Conservation (phyloP, 2,797 vertebrate species). For the Pogoniulus pusillus region DNA sequence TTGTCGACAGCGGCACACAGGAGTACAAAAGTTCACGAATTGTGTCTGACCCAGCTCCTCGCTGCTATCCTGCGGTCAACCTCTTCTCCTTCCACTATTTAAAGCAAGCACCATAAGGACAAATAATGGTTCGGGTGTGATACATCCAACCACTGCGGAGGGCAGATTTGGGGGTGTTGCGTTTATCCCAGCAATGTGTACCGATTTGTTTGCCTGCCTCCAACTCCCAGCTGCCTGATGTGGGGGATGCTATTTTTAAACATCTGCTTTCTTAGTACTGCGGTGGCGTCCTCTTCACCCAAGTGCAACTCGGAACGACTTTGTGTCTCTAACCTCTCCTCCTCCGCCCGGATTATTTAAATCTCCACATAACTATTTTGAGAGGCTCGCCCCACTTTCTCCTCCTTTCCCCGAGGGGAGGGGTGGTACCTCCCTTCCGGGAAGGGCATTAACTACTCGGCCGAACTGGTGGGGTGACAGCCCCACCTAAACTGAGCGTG, state of each 20-base stretch:
- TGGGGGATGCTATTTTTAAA: slow-evolving; percentile 2
- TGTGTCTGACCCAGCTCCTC: slow-evolving; percentile 79
- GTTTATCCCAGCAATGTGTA: slow-evolving; percentile 8
- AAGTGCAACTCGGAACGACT: slow-evolving; percentile 44
- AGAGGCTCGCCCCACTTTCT: neutral
- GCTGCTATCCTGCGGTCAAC: slow-evolving; percentile 58
- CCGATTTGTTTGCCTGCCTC: neutral
- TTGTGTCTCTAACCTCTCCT: neutral
- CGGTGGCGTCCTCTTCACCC: neutral
- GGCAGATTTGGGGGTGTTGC: slow-evolving; percentile 55
- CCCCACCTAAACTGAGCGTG: neutral
- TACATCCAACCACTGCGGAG: slow-evolving; percentile 48
- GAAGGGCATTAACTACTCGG: neutral
- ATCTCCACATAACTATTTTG: neutral
- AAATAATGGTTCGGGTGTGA: slow-evolving; percentile 48
- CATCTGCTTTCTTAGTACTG: neutral
- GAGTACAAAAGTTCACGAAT: slow-evolving; percentile 89
- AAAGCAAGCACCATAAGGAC: slow-evolving; percentile 57
- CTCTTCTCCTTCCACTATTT: slow-evolving; percentile 56
- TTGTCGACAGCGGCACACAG: slow-evolving; percentile 85
- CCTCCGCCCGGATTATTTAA: neutral
- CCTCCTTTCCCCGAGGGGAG: neutral
- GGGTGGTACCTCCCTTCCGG: neutral
- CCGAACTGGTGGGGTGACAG: neutral
- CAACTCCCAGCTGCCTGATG: neutral